Conservation (phyloP, 1,140 invertebrate genomes). For the Cherax quadricarinatus region DNA sequence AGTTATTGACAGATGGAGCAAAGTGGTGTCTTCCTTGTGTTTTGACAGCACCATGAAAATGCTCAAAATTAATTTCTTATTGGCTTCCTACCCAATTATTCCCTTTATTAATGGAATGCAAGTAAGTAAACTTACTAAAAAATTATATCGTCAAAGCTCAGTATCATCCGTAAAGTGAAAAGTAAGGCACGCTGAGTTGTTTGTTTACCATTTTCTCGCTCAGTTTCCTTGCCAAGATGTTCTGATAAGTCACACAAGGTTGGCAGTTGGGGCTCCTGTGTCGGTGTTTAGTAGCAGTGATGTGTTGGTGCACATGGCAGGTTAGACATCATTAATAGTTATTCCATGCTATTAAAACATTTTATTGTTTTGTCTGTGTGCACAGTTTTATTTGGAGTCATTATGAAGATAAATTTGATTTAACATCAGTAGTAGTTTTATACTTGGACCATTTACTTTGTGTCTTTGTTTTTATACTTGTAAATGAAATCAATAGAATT, state of each 20-base stretch:
- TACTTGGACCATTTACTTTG: constrained; percentile 16
- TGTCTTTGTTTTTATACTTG: constrained; percentile 46
- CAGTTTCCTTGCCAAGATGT: constrained; percentile 11
- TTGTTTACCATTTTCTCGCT: constrained; percentile 5
- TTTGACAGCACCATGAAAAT: constrained; percentile 10
- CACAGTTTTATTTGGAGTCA: not conserved
- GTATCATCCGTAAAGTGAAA: not conserved
- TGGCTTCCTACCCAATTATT: not conserved
- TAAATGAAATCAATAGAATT: constrained; percentile 30
- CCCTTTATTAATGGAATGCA: not conserved
- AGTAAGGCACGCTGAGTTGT: constrained; percentile 10
- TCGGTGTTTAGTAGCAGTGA: constrained; percentile 32
- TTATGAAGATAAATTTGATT: not conserved
- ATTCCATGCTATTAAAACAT: not conserved
- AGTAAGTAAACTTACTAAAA: not conserved
- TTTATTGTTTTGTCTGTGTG: not conserved
- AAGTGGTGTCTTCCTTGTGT: constrained; percentile 45
- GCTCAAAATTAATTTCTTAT: not conserved
- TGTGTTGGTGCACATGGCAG: constrained; percentile 31
- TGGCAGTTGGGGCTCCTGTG: constrained; percentile 25
- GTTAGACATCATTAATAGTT: constrained; percentile 28
- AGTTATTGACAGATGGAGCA: constrained; percentile 44
- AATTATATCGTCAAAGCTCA: not conserved
- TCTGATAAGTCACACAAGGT: constrained; percentile 46
- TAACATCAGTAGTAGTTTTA: not conserved